Evolutionary conservation across 2,888 invertebrate species (phyloP).

Genomic region (Zhuqinia jingwanae): DNA sequence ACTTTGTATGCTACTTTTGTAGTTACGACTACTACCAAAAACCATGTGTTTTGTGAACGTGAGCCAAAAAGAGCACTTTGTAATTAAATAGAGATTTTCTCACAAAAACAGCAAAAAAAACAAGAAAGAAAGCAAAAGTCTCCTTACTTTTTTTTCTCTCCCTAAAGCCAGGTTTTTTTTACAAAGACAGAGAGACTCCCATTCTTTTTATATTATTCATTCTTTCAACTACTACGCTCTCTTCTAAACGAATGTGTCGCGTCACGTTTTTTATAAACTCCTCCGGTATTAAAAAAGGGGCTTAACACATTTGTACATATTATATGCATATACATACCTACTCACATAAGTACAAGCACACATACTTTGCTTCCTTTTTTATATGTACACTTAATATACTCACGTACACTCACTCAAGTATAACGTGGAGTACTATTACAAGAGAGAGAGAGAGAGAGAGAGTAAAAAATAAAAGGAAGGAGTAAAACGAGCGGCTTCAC

Average conservation of each 20-base stretch:
- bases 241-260: constrained; percentile 19
- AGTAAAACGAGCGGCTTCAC: no score
- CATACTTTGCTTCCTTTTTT: no score
- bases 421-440: no score
- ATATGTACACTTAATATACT: constrained; percentile 16
- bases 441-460: no score
- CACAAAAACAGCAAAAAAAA: no score
- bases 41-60: constrained; percentile 27
- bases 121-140: neutral
- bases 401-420: neutral
- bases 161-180: neutral
- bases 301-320: neutral
- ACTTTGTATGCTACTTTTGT: no score
- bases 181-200: neutral
- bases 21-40: no score
- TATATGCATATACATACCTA: no score
- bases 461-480: no score
- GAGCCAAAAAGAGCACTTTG: constrained; percentile 31
- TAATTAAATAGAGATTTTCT: constrained; percentile 70
- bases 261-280: constrained; percentile 39
- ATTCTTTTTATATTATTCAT: constrained; percentile 55
- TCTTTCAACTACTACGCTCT: no score
- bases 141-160: neutral
- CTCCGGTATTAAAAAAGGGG: neutral
- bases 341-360: no score